Base-by-base conservation (phyloP, 2,888 invertebrate genomes). In the Helleia helle region DNA sequence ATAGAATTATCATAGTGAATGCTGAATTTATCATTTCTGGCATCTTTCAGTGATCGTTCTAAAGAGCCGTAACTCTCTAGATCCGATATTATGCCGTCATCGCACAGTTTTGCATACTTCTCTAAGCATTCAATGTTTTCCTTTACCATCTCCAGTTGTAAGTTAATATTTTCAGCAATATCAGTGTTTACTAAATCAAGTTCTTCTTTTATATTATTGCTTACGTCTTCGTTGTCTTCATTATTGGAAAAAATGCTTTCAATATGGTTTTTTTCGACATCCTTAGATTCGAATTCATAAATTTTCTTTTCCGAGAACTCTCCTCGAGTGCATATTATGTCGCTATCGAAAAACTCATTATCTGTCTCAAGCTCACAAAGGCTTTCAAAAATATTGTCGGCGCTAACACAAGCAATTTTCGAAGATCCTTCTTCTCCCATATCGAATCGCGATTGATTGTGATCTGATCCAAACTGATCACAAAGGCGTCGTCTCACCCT, bases 301-400 rank as follows among this genome's bases (percentile, higher is more conserved):
- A n/a, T n/a, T 22, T 22, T 22, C 22, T 22, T 22, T 22, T 2
- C 22, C 5, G 22, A 22, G 22, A 7, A 22, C 5, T 5, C 22
- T 22, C 7, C 22, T 1, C 8, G 5, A 6, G 5, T 22, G 22
- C 8, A 22, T 7, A 6, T n/a, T n/a, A n/a, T 22, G 8, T 59
- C 59, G 27, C 49, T 49, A 2, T 48, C 42, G 25, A 54, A 52
- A n/a, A 60, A 43, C 17, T 50, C 49, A 31, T 63, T 61, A 14
- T 67, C 65, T 9, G 64, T 59, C 6, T 64, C 62, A 11, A 67
- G 44, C 17, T 71, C 69, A 41, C 61, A 65, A 47, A 71, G 68
- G 42, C 58, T 71, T 47, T 75, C 70, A 36, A 68, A 74, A 42
- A 73, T 64, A 30, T 76, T 71, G 8, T 71, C 69, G 11, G 55